Evolutionary conservation across 2,113 vertebrate genomes (phyloP), one percentile per base, ranked within the genome.

Genomic region (Epinephelus moara): DNA sequence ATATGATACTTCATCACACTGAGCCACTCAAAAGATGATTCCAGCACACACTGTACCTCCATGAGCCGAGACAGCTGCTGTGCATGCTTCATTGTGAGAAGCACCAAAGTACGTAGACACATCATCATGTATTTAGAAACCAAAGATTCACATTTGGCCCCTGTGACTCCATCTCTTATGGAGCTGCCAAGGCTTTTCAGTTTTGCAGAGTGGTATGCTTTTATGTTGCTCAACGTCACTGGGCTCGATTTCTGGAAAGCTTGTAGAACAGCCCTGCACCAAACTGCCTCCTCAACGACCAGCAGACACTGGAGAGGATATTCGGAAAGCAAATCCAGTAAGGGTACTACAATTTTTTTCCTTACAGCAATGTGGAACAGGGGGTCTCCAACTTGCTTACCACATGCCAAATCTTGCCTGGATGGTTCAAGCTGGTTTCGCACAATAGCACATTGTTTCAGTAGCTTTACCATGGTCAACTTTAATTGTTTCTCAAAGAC

Each of bases 251-350:
- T 60, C 11, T 88, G 76, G 18, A 96, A 84, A 63, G 83, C 60
- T 42, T 92, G 91, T 55, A 92, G 89, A 62, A 96, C 53, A 6
- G 88, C 76, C 0, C 59, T 81, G 47, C 90, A 88, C 97, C 96
- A 97, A 0, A 88, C 21, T 3, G 93, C 89, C 56, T 97, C 96
- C 78, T 97, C 96, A 11, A 92, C 94, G 66, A 98, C 93, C 75
- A 97, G 89, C 66, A 97, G 70, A 47, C 96, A 97, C 77, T 98
- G 96, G 72, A 96, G 93, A 0, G 96, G 97, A 84, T 94, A 96
- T 27, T 84, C 49, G 13, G 80, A 70, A 0, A 94, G 85, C 53
- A 96, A 80, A 4, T 90, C 80, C n/a, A 93, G 52, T 84, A 93
- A 69, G 62, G 78, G 70, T 2, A 66, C 42, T 7, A 33, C 37